These are phyloP conservation scores for Dendrocincla tyrannina DNA, from an alignment of 2,797 vertebrate species.

Conservation along the genomic window DNA sequence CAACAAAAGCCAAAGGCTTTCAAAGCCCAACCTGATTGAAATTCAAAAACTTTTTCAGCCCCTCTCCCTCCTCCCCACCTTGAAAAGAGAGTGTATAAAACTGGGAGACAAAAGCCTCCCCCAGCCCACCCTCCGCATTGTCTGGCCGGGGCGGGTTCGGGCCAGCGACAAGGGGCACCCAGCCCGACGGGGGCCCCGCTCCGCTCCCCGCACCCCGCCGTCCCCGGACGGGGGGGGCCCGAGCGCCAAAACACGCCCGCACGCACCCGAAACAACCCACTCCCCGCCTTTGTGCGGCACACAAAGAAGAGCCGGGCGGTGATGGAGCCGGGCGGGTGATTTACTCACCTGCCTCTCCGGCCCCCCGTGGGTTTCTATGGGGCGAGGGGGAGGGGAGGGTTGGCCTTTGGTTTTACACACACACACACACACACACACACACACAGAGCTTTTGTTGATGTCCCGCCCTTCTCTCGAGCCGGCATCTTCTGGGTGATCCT, in stretches of 20 bases:
- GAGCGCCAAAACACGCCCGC: conserved; percentile 38
- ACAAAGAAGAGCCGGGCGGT: conserved; percentile 44
- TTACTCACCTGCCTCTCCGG: conserved; percentile 70
- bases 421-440: background rate
- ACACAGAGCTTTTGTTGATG: conserved; percentile 23
- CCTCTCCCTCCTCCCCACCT: conserved; percentile 74
- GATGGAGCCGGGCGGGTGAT: conserved; percentile 54
- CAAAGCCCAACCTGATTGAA: conserved; percentile 83
- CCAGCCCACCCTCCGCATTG: conserved; percentile 75
- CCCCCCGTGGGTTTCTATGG: conserved; percentile 37
- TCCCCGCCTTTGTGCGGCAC: conserved; percentile 44
- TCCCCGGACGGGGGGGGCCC: background rate
- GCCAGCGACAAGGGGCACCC: conserved; percentile 67
- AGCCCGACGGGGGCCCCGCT: conserved; percentile 62
- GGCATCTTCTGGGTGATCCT: conserved; percentile 35
- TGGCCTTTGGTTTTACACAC: conserved; percentile 10
- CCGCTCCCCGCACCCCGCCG: background rate
- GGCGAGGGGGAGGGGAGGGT: background rate
- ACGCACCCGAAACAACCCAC: conserved; percentile 52
- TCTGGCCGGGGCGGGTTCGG: conserved; percentile 71
- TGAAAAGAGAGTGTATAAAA: conserved; percentile 78
- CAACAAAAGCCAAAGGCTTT: conserved; percentile 80
- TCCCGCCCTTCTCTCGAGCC: background rate
- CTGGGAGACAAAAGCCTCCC: conserved; percentile 74
- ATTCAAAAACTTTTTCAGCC: conserved; percentile 82